A percentile compares a stretch with the other conserved stretches of the same genome.
Conservation (phyloP, 2,113 vertebrate species). For the Rutilus rutilus region DNA sequence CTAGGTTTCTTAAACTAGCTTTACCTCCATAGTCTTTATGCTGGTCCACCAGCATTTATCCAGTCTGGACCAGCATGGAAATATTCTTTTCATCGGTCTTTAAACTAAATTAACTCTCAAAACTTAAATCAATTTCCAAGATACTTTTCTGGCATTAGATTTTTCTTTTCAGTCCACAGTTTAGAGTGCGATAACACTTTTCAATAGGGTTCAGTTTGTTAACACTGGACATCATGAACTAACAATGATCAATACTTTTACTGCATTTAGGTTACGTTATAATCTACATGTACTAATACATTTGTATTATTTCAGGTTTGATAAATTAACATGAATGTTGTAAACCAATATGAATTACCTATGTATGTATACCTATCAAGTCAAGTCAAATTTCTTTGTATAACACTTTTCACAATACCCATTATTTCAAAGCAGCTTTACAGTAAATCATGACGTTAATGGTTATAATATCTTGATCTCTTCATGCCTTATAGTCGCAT, state of each 20-base stretch:
- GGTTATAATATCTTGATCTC: background rate
- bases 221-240: background rate
- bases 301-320: background rate
- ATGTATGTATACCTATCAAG: background rate
- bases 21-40: background rate
- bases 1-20: background rate
- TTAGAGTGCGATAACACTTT: background rate
- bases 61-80: background rate
- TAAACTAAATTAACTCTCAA: background rate
- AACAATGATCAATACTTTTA: background rate
- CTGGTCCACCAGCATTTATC: background rate
- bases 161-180: background rate
- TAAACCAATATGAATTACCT: background rate
- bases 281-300: background rate
- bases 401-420: background rate
- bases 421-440: background rate
- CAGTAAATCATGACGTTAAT: background rate
- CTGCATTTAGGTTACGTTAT: background rate
- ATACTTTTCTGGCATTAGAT: background rate
- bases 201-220: background rate
- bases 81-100: background rate
- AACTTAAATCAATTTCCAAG: background rate
- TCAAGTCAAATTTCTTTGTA: background rate
- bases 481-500: background rate
- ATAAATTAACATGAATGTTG: background rate